Evolutionary conservation across 2,888 invertebrate genomes (phyloP), one percentile per base, ranked within the genome.

Genomic region (Paralinhomoeus sp.): DNA sequence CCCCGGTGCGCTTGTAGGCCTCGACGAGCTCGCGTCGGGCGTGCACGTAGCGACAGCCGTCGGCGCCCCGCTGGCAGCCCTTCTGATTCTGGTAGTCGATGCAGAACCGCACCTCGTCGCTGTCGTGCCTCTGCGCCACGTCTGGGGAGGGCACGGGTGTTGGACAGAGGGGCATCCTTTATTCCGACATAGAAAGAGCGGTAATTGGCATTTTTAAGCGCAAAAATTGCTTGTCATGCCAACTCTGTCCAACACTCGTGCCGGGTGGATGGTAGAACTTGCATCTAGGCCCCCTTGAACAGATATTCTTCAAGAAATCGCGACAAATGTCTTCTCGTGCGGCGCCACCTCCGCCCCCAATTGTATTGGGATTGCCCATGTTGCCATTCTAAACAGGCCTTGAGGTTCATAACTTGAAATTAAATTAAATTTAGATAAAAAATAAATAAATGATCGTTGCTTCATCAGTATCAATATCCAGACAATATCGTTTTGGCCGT

Each of bases 1-100:
- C 74, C 1, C 79, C 79, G 15, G 75, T 76, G 41, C 70, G 69
- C 52, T 75, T 72, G 56, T 75, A 76, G 47, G 75, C 74, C 49
- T 71, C 71, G 58, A 80, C 79, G 53, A 77, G 77, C 55, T 75
- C 74, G 20, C 76, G 69, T 1, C 75, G 71, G 56, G 79, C 78
- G 62, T 81, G 80, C 37, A 79, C 70, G 60, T 79, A 80, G 56
- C 75, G 27, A 27, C 27, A 27, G 27, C 7, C 5, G 27, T 27
- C 27, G 46, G 74, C 75, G 3, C 72, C 69, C 53, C 80, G 71
- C n/a, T 72, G 70, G 57, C 80, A 80, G 48, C 75, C 71, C 37
- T 73, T 5, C 27, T 27, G 73, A 61, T 80, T 80, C 64, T 80
- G 80, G 53, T 62, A 71, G 55, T 72, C 71, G 55, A 71, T 71